Percentiles rank a stretch among this genome's conserved stretches.
Conservation (phyloP, 1,140 invertebrate species). For the Lordiphosa mommai region DNA sequence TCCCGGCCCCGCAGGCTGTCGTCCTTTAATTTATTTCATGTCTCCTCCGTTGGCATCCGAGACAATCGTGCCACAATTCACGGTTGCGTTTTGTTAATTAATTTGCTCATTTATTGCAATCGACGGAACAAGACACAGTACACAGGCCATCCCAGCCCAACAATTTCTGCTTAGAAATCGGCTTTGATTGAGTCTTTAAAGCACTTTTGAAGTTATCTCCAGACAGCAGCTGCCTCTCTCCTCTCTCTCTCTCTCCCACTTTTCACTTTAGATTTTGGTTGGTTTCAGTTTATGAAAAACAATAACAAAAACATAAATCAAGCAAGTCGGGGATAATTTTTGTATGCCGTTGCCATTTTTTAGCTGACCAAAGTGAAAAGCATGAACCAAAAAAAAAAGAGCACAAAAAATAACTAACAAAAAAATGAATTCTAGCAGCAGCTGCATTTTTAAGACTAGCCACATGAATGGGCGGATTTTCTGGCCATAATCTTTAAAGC, state of each 20-base stretch:
- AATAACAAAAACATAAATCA: slow-evolving; percentile 76
- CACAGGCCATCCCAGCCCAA: no score
- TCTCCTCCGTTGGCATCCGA: slow-evolving; percentile 35
- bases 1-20: slow-evolving; percentile 2
- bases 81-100: slow-evolving; percentile 68
- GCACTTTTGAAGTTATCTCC: slow-evolving; percentile 42
- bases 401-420: slow-evolving; percentile 7
- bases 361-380: slow-evolving; percentile 48
- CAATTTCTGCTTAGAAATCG: slow-evolving; percentile 14
- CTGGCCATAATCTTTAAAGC: slow-evolving; percentile 44
- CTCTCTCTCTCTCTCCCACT: slow-evolving; percentile 4
- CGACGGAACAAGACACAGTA: slow-evolving; percentile 3
- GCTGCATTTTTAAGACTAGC: slow-evolving; percentile 48
- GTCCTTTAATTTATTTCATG: slow-evolving; percentile 55
- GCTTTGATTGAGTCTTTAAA: slow-evolving; percentile 59
- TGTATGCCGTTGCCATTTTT: slow-evolving; percentile 30
- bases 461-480: slow-evolving; percentile 38
- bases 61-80: slow-evolving; percentile 71
- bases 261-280: slow-evolving; percentile 5
- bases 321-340: slow-evolving; percentile 52
- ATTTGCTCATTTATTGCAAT: slow-evolving; percentile 70
- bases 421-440: slow-evolving; percentile 28
- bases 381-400: slow-evolving; percentile 27
- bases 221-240: slow-evolving; percentile 29
- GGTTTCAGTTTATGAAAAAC: slow-evolving; percentile 51